These are phyloP conservation scores for Coilia nasus DNA, from an alignment of 2,797 vertebrate species.

Conservation along the genomic window DNA sequence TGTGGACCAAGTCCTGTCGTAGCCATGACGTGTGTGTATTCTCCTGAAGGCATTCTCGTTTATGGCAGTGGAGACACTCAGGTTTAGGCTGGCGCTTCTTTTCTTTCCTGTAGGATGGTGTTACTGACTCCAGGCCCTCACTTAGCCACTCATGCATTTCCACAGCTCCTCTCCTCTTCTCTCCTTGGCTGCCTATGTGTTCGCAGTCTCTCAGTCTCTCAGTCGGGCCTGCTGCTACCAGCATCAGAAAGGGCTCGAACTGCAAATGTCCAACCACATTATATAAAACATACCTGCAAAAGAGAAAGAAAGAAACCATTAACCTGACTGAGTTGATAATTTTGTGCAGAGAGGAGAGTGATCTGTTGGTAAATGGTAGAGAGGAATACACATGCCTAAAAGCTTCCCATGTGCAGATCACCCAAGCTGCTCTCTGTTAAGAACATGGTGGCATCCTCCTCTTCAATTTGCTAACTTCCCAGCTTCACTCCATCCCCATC, in stretches of 20 bases:
- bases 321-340: neutral
- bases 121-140: slow-evolving; percentile 34
- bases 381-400: neutral
- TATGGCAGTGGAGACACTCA: neutral
- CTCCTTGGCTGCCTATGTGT: neutral
- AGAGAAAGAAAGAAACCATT: neutral
- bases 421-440: neutral
- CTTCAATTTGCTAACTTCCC: neutral
- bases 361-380: neutral
- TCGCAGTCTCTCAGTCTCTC: neutral
- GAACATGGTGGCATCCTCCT: neutral
- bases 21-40: neutral
- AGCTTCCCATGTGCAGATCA: neutral
- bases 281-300: neutral
- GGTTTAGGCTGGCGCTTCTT: neutral
- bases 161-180: neutral
- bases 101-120: slow-evolving; percentile 14
- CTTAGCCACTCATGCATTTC: neutral
- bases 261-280: neutral
- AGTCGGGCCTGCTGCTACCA: neutral
- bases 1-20: slow-evolving; percentile 37
- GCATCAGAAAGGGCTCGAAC: neutral
- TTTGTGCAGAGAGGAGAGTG: neutral
- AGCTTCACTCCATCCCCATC: neutral
- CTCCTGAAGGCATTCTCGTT: slow-evolving; percentile 4